phyloP scores from a whole-genome alignment of 2,797 vertebrate species.

The Rhincodon typus region DNA sequence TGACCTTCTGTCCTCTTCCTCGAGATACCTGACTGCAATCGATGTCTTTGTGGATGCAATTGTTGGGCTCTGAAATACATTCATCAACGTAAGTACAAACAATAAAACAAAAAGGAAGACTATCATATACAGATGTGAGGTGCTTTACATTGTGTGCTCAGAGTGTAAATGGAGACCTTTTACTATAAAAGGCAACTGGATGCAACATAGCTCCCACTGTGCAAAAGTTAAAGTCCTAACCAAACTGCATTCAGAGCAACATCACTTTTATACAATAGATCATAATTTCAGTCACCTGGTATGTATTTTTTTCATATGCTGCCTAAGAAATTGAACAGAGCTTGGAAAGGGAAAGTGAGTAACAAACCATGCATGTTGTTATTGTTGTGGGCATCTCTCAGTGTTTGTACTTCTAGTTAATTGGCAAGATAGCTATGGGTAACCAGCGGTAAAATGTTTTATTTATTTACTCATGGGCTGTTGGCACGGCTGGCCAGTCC shows the following conservation, averaged over 20 bases:
- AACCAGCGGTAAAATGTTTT: no score
- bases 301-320: neutral
- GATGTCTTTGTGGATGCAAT: conserved; percentile 30
- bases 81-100: conserved; percentile 41
- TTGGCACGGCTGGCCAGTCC: no score
- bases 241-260: neutral
- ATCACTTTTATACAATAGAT: neutral
- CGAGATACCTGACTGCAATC: conserved; percentile 68
- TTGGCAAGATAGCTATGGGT: no score
- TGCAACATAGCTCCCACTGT: neutral
- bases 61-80: conserved; percentile 22
- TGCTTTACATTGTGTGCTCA: neutral
- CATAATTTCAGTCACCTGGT: neutral
- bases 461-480: no score
- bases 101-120: conserved; percentile 40
- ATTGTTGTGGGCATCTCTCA: neutral
- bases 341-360: neutral
- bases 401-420: no score
- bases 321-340: neutral
- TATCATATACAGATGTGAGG: neutral
- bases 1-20: conserved; percentile 71
- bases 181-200: neutral
- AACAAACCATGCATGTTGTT: neutral
- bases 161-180: neutral
- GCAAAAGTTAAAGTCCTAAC: neutral